Evolutionary conservation across 2,888 invertebrate genomes (phyloP), one percentile per base, ranked within the genome.

Genomic region (Lymantria monacha): DNA sequence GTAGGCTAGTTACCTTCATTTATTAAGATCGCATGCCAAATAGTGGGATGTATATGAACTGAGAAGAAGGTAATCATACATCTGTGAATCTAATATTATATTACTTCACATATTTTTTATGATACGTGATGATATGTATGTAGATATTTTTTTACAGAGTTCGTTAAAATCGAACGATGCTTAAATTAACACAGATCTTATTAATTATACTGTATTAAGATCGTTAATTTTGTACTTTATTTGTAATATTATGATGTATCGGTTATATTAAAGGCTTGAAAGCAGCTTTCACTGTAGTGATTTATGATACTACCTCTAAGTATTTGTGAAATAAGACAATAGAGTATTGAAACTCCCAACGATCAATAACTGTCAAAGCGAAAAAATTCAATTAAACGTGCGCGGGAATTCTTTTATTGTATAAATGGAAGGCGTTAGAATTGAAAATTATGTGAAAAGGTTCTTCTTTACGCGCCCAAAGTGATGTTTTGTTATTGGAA

Each of bases 291-390:
- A 80, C 74, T 80, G 74, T 71, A 74, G 81, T 85, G 83, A 87
- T 88, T 88, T 85, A 87, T 87, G 81, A 85, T 77, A 73, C 71
- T 58, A 62, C 70, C 63, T 68, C 69, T 74, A 81, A 83, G 81
- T 86, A 81, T 83, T 83, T 81, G 77, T 74, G 65, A 76, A 82
- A 81, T 82, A 76, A 84, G 85, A 87, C 83, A 84, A 79, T 77
- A 76, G 81, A 77, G 79, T 80, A 83, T 85, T 83, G 80, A 83
- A 83, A 76, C 69, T 72, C 74, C 72, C 67, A 67, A 71, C 82
- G 80, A 87, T 87, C 87, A 87, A 87, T 88, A 86, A 79, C 85
- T 82, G 84, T 83, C 85, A 83, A 83, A 81, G 80, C 63, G 72
- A 73, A 81, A 85, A 86, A 84, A 81, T 70, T 84, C 85, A 87